These are phyloP conservation scores for Cricetomys ansorgei DNA, from an alignment of 2,113 vertebrate genomes.

Conservation along the genomic window DNA sequence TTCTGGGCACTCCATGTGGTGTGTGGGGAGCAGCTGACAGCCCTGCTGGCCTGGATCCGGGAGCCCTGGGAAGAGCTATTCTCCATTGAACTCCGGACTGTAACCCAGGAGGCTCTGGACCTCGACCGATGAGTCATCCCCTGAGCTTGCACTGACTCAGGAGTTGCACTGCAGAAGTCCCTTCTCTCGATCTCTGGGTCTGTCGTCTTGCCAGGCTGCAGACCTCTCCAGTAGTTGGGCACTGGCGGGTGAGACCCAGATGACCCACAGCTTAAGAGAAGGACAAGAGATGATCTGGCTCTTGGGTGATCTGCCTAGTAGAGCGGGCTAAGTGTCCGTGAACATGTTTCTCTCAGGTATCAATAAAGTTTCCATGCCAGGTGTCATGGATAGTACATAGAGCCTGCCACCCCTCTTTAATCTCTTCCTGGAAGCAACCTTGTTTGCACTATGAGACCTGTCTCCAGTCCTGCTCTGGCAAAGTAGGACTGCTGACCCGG, in stretches of 20 bases:
- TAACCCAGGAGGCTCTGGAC: constrained; percentile 71
- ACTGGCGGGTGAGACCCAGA: neutral
- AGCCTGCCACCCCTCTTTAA: neutral
- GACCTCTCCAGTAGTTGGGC: neutral
- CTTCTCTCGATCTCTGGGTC: neutral
- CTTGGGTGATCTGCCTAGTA: neutral
- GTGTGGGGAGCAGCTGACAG: constrained; percentile 86
- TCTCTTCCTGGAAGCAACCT: neutral
- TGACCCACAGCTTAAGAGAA: neutral
- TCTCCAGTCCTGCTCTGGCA: neutral
- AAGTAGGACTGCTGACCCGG: neutral
- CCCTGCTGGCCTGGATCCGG: constrained; percentile 90
- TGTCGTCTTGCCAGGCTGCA: neutral
- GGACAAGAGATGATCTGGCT: neutral
- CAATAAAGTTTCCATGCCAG: constrained; percentile 58
- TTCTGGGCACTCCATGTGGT: constrained; percentile 90
- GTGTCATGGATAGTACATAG: neutral
- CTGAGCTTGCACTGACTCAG: neutral
- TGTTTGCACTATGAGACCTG: neutral
- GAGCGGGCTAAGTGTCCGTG: neutral
- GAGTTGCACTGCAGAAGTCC: neutral
- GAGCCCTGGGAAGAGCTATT: constrained; percentile 94
- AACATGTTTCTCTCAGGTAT: constrained; percentile 71
- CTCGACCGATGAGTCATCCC: constrained; percentile 46
- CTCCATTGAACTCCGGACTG: constrained; percentile 87